Evolutionary conservation across 2,113 vertebrate genomes (phyloP).

Genomic region (Ovibos moschatus): DNA sequence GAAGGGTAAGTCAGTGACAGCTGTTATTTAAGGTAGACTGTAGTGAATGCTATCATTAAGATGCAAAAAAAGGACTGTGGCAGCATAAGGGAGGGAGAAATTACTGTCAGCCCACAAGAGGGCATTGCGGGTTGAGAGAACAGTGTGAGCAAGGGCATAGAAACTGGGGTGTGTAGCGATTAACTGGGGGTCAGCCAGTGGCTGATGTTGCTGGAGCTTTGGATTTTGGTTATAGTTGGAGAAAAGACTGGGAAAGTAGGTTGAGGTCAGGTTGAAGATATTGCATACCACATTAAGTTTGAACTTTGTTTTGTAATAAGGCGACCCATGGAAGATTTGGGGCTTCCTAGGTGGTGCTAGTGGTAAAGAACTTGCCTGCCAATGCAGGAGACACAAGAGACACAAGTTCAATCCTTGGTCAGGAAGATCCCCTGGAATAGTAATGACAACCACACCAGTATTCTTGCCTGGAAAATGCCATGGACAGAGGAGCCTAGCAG

Average conservation of each 20-base stretch:
- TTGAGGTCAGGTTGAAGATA: not conserved
- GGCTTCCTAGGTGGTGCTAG: not conserved
- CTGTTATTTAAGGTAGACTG: not conserved
- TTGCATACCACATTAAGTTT: not conserved
- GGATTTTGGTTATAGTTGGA: not conserved
- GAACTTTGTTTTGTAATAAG: constrained; percentile 28
- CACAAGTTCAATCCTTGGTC: not conserved
- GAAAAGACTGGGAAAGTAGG: not conserved
- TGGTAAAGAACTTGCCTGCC: not conserved
- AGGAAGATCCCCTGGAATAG: not conserved
- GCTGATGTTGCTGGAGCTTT: not conserved
- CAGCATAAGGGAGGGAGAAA: not conserved
- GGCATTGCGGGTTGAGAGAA: not conserved
- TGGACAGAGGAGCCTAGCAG: not conserved
- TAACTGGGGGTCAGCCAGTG: not conserved
- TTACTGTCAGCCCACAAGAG: not conserved
- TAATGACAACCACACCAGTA: not conserved
- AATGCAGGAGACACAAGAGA: not conserved
- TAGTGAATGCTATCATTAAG: not conserved
- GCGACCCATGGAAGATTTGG: not conserved
- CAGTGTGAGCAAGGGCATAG: not conserved
- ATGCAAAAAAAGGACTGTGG: not conserved
- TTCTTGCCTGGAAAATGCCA: not conserved
- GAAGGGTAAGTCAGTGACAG: not conserved
- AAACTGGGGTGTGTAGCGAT: not conserved